Evolutionary conservation across 1,140 invertebrate genomes (phyloP).

Genomic region (Papilio polytes): DNA sequence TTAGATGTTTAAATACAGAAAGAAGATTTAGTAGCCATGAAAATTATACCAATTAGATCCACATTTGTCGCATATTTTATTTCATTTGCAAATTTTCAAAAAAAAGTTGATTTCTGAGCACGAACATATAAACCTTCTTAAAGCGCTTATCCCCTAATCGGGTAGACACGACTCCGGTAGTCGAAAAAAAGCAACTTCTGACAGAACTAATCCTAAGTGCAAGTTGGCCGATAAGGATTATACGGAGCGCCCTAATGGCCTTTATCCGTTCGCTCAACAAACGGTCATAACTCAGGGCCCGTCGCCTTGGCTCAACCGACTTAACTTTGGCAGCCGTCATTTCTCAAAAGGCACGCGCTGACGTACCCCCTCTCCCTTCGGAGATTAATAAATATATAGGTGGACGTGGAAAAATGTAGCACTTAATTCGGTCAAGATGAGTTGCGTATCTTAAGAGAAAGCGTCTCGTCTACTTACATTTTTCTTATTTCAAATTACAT

Average conservation of each 20-base stretch:
- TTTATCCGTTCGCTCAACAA: conserved; percentile 80
- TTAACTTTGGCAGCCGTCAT: conserved; percentile 83
- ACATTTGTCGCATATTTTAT: neutral
- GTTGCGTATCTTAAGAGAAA: conserved; percentile 60
- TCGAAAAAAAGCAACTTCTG: conserved; percentile 80
- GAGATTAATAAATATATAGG: conserved; percentile 81
- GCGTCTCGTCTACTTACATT: conserved; percentile 28
- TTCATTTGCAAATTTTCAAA: neutral
- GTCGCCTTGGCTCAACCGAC: conserved; percentile 80
- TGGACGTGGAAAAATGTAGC: conserved; percentile 79
- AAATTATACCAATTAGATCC: neutral
- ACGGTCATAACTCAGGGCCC: conserved; percentile 75
- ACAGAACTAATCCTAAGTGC: conserved; percentile 83
- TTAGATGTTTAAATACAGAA: neutral
- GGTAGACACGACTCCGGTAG: conserved; percentile 68
- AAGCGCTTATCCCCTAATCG: conserved; percentile 73
- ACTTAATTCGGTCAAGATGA: conserved; percentile 76
- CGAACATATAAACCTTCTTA: conserved; percentile 33
- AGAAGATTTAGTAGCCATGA: neutral
- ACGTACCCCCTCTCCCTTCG: conserved; percentile 66
- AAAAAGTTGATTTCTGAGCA: conserved; percentile 31
- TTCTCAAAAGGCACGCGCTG: conserved; percentile 80
- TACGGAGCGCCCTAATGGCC: conserved; percentile 77
- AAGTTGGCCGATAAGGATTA: conserved; percentile 82
- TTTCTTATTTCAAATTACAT: conserved; percentile 26